Percentiles rank a stretch among this genome's conserved stretches.
phyloP scores from a whole-genome alignment of 2,888 invertebrate genomes.

The Temnothorax rugatulus region DNA sequence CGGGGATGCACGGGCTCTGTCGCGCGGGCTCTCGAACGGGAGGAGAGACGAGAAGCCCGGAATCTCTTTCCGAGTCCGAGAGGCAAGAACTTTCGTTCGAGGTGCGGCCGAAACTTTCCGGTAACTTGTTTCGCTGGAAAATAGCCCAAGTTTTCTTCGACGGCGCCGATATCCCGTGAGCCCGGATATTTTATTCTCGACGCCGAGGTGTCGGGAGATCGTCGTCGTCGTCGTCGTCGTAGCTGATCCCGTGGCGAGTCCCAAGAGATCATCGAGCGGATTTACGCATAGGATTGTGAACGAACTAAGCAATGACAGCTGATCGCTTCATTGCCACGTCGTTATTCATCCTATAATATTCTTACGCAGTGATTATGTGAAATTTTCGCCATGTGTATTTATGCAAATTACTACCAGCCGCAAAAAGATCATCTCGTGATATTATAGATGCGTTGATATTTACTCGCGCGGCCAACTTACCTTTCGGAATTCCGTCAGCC shows the following conservation, averaged over 20 bases:
- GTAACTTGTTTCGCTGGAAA: constrained; percentile 63
- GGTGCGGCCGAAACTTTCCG: constrained; percentile 50
- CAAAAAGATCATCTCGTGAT: background rate
- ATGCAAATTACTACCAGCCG: background rate
- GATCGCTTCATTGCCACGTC: background rate
- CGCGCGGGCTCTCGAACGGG: constrained; percentile 13
- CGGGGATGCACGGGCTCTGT: constrained; percentile 8
- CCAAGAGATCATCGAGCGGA: constrained; percentile 14
- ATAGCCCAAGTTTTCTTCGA: constrained; percentile 63
- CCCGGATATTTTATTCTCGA: constrained; percentile 48
- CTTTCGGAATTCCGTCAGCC: background rate
- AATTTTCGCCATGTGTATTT: background rate
- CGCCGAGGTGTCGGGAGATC: constrained; percentile 40
- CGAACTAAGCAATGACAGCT: background rate
- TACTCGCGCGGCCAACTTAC: background rate
- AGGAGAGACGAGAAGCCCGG: background rate
- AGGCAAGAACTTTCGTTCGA: constrained; percentile 43
- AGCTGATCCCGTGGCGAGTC: background rate
- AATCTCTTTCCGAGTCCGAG: constrained; percentile 45
- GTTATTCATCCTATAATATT: background rate
- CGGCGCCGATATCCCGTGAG: constrained; percentile 59
- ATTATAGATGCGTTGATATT: constrained; percentile 7
- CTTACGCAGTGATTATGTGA: background rate
- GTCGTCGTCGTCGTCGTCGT: constrained; percentile 2
- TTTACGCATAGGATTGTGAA: background rate